A percentile compares a stretch with the other conserved stretches of the same genome.
Conservation (phyloP, 2,797 vertebrate species). For the Pogoniulus pusillus region DNA sequence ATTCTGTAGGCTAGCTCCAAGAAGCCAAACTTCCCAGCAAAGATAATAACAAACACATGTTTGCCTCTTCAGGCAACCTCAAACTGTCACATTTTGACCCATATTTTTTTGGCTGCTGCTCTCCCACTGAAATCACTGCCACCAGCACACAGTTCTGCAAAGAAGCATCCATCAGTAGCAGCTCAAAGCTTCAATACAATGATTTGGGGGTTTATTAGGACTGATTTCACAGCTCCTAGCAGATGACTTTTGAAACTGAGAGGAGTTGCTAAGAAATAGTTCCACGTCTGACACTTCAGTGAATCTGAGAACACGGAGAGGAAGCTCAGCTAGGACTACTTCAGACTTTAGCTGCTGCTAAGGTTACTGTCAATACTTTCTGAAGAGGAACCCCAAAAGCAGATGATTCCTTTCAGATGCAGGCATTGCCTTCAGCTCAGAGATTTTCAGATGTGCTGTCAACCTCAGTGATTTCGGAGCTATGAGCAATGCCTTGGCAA, state of each 20-base stretch:
- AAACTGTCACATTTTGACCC: neutral
- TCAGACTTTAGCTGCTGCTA: neutral
- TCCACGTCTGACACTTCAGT: neutral
- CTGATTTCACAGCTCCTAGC: neutral
- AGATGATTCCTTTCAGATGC: neutral
- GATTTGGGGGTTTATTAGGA: neutral
- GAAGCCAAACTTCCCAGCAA: neutral
- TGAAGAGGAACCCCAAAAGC: neutral
- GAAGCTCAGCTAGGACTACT: neutral
- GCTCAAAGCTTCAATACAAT: neutral
- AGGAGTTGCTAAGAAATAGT: neutral
- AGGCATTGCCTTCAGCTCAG: neutral
- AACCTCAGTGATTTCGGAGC: constrained; percentile 10
- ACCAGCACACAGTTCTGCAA: neutral
- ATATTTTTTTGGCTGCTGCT: neutral
- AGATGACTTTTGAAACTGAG: neutral
- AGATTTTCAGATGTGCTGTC: neutral
- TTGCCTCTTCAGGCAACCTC: neutral
- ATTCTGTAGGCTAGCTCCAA: neutral
- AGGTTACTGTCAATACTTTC: neutral
- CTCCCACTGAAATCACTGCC: neutral
- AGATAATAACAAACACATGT: neutral
- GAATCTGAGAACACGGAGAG: neutral
- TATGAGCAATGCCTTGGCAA: neutral
- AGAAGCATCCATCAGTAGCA: neutral